Conservation (phyloP, 2,797 vertebrate genomes). For the Pangasius mekongensis region DNA sequence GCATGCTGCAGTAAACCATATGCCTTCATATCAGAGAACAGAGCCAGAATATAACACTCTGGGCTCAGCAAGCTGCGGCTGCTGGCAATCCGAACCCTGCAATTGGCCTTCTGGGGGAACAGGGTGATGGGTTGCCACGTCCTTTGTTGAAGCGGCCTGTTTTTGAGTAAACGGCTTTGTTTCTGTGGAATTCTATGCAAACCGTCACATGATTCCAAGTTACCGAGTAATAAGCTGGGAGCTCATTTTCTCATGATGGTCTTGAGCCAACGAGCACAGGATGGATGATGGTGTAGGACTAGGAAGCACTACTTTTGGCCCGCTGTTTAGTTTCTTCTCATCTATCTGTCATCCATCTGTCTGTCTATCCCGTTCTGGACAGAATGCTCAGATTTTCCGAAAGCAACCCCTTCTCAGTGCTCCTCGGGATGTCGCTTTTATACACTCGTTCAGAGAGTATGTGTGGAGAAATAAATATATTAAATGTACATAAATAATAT, state of each 20-base stretch:
- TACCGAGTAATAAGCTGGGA: slow-evolving; percentile 9
- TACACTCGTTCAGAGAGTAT: background rate
- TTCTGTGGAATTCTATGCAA: slow-evolving; percentile 51
- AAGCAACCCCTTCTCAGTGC: background rate
- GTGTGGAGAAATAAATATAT: background rate
- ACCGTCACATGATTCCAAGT: slow-evolving; percentile 39
- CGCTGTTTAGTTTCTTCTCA: background rate
- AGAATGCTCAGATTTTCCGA: slow-evolving; percentile 50
- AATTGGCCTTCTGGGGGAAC: slow-evolving; percentile 65
- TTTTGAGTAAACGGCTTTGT: slow-evolving; percentile 57
- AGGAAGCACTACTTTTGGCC: background rate
- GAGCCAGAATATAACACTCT: slow-evolving; percentile 63
- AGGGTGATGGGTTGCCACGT: slow-evolving; percentile 65
- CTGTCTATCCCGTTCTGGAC: slow-evolving; percentile 15
- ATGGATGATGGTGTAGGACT: background rate
- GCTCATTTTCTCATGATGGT: background rate
- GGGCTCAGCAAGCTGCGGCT: slow-evolving; percentile 67
- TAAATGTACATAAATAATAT: background rate
- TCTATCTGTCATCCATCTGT: no score
- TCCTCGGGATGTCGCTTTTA: slow-evolving; percentile 22
- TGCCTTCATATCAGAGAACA: slow-evolving; percentile 14
- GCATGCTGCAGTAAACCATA: slow-evolving; percentile 27
- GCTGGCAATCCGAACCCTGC: slow-evolving; percentile 61
- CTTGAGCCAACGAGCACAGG: background rate
- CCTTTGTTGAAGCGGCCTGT: slow-evolving; percentile 52